Base-by-base conservation (phyloP, 1,140 invertebrate species). In the Drosophila sulfurigaster region DNA sequence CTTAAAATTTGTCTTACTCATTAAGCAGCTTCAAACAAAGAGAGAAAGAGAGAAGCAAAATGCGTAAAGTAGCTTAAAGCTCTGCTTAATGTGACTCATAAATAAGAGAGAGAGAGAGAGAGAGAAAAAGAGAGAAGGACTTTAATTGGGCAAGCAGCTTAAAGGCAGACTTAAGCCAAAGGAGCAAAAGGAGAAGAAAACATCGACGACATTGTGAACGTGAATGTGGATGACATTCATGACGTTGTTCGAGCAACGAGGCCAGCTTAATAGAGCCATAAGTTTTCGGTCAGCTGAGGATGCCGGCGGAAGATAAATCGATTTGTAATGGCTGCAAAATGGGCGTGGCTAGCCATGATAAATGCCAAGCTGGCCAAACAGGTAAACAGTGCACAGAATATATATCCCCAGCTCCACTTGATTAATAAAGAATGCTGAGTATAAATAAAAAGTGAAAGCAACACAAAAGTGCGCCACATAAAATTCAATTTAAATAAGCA, bases 401-500 rank as follows among this genome's bases (percentile, higher is more conserved):
- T 82, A 76, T 75, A 62, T 52, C 63, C 54, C 49, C 15, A 65
- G 41, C 58, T 66, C 75, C 79, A 82, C 70, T 82, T 88, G 80
- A 87, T 82, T 87, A 80, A 82, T 79, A 79, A 88, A 79, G 68
- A 76, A 83, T 73, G 73, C 72, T 32, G 10, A 38, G 5, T 5
- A 20, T 7, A 13, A 8, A 38, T 38, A 38, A 35, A 71, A 54
- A 30, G 70, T 51, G 35, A 32, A 49, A 60, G 45, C 57, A 15
- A 46, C 15, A 11, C 11, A 66, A 64, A 79, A 79, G 52, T 59
- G 75, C 38, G 67, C 38, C 66, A 83, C 67, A 72, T 45, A 72
- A 88, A 87, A 88, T 88, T 88, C 85, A 88, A 88, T 88, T 88
- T 88, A 81, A 88, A 88, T 89, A 78, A 88, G 83, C 79, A 77